Conservation (phyloP, 2,113 vertebrate genomes). For the Glaucomys volans region DNA sequence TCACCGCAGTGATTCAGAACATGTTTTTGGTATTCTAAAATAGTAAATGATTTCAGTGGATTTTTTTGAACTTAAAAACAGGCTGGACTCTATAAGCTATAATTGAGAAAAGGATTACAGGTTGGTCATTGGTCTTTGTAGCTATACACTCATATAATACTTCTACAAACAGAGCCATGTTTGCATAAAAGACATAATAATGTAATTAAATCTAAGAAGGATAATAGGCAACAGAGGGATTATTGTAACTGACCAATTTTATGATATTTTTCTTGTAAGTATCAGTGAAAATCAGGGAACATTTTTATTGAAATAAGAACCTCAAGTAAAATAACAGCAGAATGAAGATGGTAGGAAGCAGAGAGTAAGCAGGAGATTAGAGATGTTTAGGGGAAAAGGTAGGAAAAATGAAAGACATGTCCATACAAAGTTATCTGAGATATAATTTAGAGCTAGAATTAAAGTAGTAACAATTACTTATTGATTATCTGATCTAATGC, state of each 20-base stretch:
- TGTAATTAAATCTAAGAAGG: background rate
- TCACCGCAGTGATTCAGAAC: conserved; percentile 27
- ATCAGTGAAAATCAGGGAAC: background rate
- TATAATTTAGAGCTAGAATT: background rate
- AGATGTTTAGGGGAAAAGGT: background rate
- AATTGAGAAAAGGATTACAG: background rate
- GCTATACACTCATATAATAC: background rate
- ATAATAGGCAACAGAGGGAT: background rate
- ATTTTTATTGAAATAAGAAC: background rate
- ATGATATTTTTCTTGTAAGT: background rate
- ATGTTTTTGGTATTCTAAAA: background rate
- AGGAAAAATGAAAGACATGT: background rate
- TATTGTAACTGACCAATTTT: background rate
- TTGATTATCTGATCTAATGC: background rate
- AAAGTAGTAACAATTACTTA: background rate
- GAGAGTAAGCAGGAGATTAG: background rate
- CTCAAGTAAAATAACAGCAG: background rate
- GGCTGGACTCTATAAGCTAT: background rate
- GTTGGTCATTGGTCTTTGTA: background rate
- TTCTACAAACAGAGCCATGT: background rate
- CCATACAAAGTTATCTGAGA: background rate
- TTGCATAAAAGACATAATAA: background rate
- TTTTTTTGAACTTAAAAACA: background rate
- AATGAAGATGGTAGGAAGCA: background rate
- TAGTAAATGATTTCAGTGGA: background rate